phyloP scores from a whole-genome alignment of 2,888 invertebrate genomes.

The Epirrita christyi region DNA sequence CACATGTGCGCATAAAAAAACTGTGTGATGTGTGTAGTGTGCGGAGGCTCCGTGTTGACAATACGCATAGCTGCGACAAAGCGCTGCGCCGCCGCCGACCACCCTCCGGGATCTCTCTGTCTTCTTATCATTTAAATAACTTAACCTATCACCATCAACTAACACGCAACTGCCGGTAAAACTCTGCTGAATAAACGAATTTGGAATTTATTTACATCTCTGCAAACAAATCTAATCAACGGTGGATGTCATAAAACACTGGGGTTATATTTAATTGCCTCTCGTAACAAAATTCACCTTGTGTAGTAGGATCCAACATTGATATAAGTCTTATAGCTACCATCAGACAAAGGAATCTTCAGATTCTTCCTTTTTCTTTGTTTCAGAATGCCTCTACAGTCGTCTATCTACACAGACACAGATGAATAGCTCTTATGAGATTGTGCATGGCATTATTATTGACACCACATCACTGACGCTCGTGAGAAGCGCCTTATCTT shows the following conservation, averaged over 20 bases:
- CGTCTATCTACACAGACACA: neutral
- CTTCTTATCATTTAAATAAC: slow-evolving; percentile 53
- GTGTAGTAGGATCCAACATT: neutral
- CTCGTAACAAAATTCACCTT: neutral
- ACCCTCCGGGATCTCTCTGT: slow-evolving; percentile 54
- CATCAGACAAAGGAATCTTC: neutral
- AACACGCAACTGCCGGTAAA: slow-evolving; percentile 27
- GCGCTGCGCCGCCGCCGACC: slow-evolving; percentile 60
- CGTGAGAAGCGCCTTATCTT: slow-evolving; percentile 73
- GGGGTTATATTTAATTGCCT: slow-evolving; percentile 10
- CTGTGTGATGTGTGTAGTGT: slow-evolving; percentile 68
- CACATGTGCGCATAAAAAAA: slow-evolving; percentile 77
- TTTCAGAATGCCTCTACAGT: slow-evolving; percentile 1
- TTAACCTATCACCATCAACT: slow-evolving; percentile 43
- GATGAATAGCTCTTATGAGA: slow-evolving; percentile 10
- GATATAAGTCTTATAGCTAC: neutral
- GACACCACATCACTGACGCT: slow-evolving; percentile 27
- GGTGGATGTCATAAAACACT: slow-evolving; percentile 12
- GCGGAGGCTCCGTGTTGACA: slow-evolving; percentile 74
- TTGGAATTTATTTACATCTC: slow-evolving; percentile 36
- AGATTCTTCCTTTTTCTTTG: neutral
- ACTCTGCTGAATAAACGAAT: slow-evolving; percentile 32
- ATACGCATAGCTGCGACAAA: slow-evolving; percentile 76
- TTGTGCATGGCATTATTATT: slow-evolving; percentile 15
- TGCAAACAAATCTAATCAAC: slow-evolving; percentile 32